Conservation (phyloP, 1,140 invertebrate genomes). For the Penaeus indicus region DNA sequence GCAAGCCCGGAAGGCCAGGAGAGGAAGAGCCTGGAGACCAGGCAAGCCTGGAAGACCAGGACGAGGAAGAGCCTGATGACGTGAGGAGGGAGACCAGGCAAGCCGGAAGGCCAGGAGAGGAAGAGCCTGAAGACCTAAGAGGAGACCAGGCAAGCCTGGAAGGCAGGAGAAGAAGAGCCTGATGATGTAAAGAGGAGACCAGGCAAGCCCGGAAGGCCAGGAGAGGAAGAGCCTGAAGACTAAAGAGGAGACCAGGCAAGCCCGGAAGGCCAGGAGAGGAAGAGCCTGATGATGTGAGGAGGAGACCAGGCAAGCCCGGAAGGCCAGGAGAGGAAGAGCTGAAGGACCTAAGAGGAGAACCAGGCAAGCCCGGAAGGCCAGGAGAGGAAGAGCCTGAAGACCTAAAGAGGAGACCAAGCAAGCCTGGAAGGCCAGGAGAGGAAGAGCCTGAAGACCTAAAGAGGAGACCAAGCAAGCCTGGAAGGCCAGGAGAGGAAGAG, state of each 20-base stretch:
- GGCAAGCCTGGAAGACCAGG: not conserved
- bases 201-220: conserved; percentile 29
- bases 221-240: conserved; percentile 26
- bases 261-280: conserved; percentile 33
- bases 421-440: not conserved
- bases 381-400: not conserved
- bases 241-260: not conserved
- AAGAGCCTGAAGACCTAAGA: not conserved
- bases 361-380: too few species aligned
- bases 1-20: not conserved
- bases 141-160: too few species aligned
- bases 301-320: too few species aligned
- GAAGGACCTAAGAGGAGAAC: too few species aligned
- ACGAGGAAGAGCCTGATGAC: not conserved
- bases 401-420: conserved; percentile 11
- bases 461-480: too few species aligned
- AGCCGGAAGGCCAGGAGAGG: not conserved
- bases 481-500: not conserved
- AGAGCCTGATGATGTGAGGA: conserved; percentile 26
- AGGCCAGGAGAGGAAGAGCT: too few species aligned
- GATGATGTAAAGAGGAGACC: conserved; percentile 10
- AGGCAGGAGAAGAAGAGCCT: not conserved
- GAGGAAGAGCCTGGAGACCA: conserved; percentile 25
- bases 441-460: too few species aligned
- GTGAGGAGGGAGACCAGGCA: not conserved